These are phyloP conservation scores for Gasterosteus nipponicus DNA, from an alignment of 2,113 vertebrate genomes.

Conservation along the genomic window DNA sequence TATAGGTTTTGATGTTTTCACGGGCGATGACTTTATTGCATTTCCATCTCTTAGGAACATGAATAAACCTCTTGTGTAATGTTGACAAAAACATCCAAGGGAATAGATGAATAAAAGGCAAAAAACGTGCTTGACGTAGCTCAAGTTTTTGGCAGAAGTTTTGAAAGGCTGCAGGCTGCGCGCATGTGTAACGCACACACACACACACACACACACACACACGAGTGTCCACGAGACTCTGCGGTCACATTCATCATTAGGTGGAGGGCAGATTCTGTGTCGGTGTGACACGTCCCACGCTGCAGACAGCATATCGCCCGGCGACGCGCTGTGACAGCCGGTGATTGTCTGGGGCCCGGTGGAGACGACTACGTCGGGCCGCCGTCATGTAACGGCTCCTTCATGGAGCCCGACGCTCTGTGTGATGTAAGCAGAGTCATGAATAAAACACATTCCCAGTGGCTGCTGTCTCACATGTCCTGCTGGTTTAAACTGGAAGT, in stretches of 20 bases:
- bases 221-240: slow-evolving; percentile 16
- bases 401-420: background rate
- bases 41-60: slow-evolving; percentile 21
- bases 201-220: no score
- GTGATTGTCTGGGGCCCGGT: slow-evolving; percentile 9
- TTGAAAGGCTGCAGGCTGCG: background rate
- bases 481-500: slow-evolving; percentile 37
- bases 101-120: background rate
- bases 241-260: slow-evolving; percentile 21
- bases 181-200: no score
- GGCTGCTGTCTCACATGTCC: slow-evolving; percentile 42
- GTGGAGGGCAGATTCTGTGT: slow-evolving; percentile 37
- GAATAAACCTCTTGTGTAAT: slow-evolving; percentile 15
- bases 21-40: slow-evolving; percentile 34
- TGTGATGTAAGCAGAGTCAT: slow-evolving; percentile 26
- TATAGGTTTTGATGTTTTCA: slow-evolving; percentile 30
- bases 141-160: background rate
- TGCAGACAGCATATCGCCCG: slow-evolving; percentile 31
- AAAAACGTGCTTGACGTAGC: background rate
- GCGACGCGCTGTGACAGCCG: slow-evolving; percentile 14
- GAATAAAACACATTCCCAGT: slow-evolving; percentile 28
- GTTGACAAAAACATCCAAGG: background rate
- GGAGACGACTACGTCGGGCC: background rate
- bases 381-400: slow-evolving; percentile 13
- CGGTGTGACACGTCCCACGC: slow-evolving; percentile 59